Percentiles rank a stretch among this genome's conserved stretches.
phyloP scores from a whole-genome alignment of 2,888 invertebrate genomes.

The Sphaerophoria taeniata region DNA sequence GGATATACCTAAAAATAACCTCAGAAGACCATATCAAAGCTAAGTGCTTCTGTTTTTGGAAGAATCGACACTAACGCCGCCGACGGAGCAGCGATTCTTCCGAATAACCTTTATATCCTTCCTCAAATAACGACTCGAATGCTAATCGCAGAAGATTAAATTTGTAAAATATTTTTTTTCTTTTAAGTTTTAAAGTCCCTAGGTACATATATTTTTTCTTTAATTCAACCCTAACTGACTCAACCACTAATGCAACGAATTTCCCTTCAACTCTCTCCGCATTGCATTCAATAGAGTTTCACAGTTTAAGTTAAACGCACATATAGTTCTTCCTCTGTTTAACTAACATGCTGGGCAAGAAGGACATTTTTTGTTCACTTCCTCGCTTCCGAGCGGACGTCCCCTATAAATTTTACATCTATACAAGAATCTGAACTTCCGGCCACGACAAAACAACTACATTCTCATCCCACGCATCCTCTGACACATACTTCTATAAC shows the following conservation, averaged over 20 bases:
- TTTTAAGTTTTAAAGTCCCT: too few species aligned
- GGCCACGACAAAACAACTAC: constrained; percentile 18
- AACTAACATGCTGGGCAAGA: constrained; percentile 4
- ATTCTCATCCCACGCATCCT: constrained; percentile 23
- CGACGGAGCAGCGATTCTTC: too few species aligned
- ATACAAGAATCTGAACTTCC: constrained; percentile 33
- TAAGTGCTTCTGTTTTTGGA: too few species aligned
- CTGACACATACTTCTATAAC: neutral
- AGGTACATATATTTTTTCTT: too few species aligned
- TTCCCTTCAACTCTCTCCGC: neutral
- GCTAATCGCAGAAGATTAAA: too few species aligned
- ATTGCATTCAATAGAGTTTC: constrained; percentile 31
- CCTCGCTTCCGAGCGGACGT: constrained; percentile 8
- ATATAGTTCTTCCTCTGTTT: constrained; percentile 14
- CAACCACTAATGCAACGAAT: neutral
- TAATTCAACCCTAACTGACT: neutral
- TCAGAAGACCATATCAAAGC: too few species aligned
- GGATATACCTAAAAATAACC: too few species aligned
- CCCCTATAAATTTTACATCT: neutral
- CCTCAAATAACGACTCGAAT: too few species aligned
- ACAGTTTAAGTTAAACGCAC: neutral
- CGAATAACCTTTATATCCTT: too few species aligned
- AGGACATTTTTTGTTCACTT: constrained; percentile 27
- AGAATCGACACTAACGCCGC: too few species aligned
- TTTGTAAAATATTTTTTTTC: too few species aligned